A percentile compares a stretch with the other conserved stretches of the same genome.
Conservation (phyloP, 2,797 vertebrate species). For the Ispidina picta region DNA sequence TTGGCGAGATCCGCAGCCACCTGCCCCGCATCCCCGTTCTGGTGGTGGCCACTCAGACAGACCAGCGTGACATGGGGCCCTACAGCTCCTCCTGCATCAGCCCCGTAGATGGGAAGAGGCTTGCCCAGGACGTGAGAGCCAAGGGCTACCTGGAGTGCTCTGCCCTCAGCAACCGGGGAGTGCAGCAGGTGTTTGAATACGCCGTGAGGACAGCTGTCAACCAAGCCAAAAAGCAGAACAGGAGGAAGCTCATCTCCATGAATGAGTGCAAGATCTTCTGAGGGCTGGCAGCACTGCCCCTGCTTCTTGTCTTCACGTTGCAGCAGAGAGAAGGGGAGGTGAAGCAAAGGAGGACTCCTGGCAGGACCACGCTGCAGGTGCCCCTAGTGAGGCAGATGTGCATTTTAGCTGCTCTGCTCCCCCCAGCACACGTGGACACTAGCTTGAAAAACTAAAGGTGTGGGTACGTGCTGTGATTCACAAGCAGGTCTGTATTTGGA, state of each 20-base stretch:
- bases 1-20: slow-evolving; percentile 86
- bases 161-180: slow-evolving; percentile 89
- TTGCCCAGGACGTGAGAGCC: slow-evolving; percentile 89
- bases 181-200: slow-evolving; percentile 94
- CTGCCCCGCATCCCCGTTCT: slow-evolving; percentile 89
- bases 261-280: slow-evolving; percentile 89
- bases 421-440: background rate
- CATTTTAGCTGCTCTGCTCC: background rate
- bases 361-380: background rate
- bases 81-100: slow-evolving; percentile 83
- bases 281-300: background rate
- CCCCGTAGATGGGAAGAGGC: slow-evolving; percentile 82
- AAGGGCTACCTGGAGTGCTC: slow-evolving; percentile 97
- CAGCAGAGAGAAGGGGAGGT: background rate
- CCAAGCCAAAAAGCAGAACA: slow-evolving; percentile 81
- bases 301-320: background rate
- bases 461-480: background rate
- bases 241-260: slow-evolving; percentile 85
- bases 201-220: slow-evolving; percentile 91
- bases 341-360: background rate
- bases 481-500: background rate
- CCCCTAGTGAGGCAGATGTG: background rate
- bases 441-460: background rate
- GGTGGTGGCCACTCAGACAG: slow-evolving; percentile 94
- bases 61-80: slow-evolving; percentile 87